A percentile compares a stretch with the other conserved stretches of the same genome.
These are phyloP conservation scores for Epizoanthus ramosus DNA, from an alignment of 92 coral and sea anemone species.

Conservation along the genomic window DNA sequence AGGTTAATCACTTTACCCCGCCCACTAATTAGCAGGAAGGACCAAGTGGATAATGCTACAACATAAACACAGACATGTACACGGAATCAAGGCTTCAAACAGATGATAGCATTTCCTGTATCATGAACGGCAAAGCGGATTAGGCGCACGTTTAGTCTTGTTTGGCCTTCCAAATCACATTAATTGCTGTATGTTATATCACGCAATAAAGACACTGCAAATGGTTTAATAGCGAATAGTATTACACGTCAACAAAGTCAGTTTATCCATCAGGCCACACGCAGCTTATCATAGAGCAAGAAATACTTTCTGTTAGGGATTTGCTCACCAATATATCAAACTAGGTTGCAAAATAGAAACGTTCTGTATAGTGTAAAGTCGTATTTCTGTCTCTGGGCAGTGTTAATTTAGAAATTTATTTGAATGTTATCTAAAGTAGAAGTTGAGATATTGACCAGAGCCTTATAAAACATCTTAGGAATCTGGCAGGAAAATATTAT, in stretches of 20 bases:
- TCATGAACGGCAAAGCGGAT: conserved; percentile 2
- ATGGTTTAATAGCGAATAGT: too few species aligned
- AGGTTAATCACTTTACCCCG: conserved; percentile 22
- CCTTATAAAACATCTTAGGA: background rate
- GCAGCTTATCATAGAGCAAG: background rate
- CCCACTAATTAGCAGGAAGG: conserved; percentile 23
- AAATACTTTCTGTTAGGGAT: conserved; percentile 2
- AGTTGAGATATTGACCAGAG: background rate
- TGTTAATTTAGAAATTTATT: background rate
- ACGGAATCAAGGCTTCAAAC: conserved; percentile 3
- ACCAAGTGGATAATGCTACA: background rate
- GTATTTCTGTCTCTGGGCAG: too few species aligned
- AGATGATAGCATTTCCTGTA: conserved; percentile 10
- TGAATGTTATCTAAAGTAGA: background rate
- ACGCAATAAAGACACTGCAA: conserved; percentile 7
- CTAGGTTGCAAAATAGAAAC: background rate
- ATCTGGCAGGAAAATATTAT: background rate
- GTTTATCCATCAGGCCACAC: conserved; percentile 6
- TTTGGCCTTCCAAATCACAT: conserved; percentile 23
- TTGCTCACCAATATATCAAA: background rate
- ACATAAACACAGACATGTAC: conserved; percentile 7
- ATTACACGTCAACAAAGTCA: background rate
- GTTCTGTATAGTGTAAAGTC: background rate
- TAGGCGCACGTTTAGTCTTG: background rate
- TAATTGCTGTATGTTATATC: conserved; percentile 6